Evolutionary conservation across 2,888 invertebrate species (phyloP), one percentile per base, ranked within the genome.

Genomic region (Lucinisca nassula): DNA sequence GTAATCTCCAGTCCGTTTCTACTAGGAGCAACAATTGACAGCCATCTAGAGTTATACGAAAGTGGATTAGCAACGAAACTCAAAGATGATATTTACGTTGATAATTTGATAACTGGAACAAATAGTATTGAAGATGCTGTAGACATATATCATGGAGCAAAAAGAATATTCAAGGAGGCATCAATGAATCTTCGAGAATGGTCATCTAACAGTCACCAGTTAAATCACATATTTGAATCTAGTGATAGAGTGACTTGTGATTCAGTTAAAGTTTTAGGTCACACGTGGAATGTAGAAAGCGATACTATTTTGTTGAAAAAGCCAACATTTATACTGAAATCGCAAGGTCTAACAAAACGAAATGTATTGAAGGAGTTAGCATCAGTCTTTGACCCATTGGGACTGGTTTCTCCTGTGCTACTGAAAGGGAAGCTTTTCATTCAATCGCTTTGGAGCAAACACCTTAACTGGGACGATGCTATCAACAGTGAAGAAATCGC

Each of bases 331-430:
- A 45, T 12, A 12, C 14, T 45, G 45, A 14, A 14, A 45, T 14
- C 8, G 10, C 45, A 45, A 12, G 10, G 10, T 14, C 45, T 12
- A 14, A 45, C 45, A 8, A 45, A 45, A 45, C 70, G 30, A 70
- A 70, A 70, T 30, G 70, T 70, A 21, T 70, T 70, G 21, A 70
- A 30, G n/a, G 35, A 70, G 37, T 70, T 70, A 70, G 70, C 70
- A 70, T 70, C 70, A 30, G 37, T 70, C 12, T 70, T 70, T 70
- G 70, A 70, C 70, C 70, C 70, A 37, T 27, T 70, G 70, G 70
- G 70, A 37, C 27, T 70, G n/a, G 32, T 70, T 37, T 32, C 70
- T 27, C 70, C 70, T 32, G 70, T 70, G 12, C 14, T 37, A 32
- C 70, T 70, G 27, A 70, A 37, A 70, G 70, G 70, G 17, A 70